A percentile compares a stretch with the other conserved stretches of the same genome.
Conservation (phyloP, 2,888 invertebrate species). For the Amphipoea oculea region DNA sequence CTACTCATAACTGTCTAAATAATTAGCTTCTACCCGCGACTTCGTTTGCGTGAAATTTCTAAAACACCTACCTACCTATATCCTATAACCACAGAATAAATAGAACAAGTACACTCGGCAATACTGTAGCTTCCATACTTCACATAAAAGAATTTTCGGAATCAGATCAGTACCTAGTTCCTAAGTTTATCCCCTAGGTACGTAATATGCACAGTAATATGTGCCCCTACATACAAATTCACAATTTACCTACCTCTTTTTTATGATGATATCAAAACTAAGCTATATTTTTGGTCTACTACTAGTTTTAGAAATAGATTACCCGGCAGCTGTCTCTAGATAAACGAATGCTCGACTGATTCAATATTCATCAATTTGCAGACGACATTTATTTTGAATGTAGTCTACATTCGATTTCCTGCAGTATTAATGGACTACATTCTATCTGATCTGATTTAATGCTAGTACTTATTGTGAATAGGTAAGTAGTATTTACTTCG, state of each 20-base stretch:
- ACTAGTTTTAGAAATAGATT: not conserved
- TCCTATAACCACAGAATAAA: too few relatives aligned
- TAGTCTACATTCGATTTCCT: slow-evolving; percentile 43
- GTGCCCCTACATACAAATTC: too few relatives aligned
- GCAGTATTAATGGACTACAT: slow-evolving; percentile 7
- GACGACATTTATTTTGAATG: slow-evolving; percentile 34
- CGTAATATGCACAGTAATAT: too few relatives aligned
- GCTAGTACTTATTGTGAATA: not conserved
- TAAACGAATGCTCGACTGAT: slow-evolving; percentile 14
- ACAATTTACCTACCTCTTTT: too few relatives aligned
- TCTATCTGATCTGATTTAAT: slow-evolving; percentile 16
- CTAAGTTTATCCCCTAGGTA: too few relatives aligned
- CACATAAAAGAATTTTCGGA: too few relatives aligned
- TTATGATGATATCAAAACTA: not conserved
- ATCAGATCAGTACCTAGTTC: too few relatives aligned
- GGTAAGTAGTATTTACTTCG: not conserved
- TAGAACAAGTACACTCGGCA: too few relatives aligned
- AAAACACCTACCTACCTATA: too few relatives aligned
- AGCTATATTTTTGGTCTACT: not conserved
- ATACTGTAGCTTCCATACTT: too few relatives aligned
- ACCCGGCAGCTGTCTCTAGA: not conserved
- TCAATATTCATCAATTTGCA: slow-evolving; percentile 49
- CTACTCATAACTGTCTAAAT: not conserved
- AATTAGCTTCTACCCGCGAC: too few relatives aligned
- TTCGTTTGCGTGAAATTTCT: too few relatives aligned